These are phyloP conservation scores for Phyllotreta striolata DNA, from an alignment of 2,888 invertebrate species.

Conservation along the genomic window DNA sequence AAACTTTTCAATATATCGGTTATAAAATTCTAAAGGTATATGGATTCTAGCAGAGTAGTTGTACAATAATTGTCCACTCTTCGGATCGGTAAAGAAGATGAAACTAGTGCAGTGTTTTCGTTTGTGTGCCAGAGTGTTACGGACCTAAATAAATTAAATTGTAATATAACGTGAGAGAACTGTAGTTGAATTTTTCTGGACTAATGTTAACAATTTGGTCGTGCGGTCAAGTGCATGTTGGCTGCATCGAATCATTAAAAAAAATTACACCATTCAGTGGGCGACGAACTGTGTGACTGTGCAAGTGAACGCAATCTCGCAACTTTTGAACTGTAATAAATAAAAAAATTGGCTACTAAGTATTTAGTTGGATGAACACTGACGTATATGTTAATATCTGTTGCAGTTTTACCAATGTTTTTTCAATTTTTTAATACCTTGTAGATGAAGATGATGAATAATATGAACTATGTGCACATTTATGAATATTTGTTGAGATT, in stretches of 20 bases:
- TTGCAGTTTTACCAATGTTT: conserved; percentile 54
- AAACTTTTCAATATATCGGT: conserved; percentile 47
- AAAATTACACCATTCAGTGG: conserved; percentile 28
- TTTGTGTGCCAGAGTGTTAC: conserved; percentile 54
- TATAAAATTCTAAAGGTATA: conserved; percentile 56
- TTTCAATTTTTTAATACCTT: conserved; percentile 56
- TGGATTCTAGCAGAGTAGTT: conserved; percentile 59
- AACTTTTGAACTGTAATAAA: conserved; percentile 53
- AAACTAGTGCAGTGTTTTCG: conserved; percentile 58
- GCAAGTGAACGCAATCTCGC: conserved; percentile 39
- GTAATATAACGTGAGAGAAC: conserved; percentile 51
- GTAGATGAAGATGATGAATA: conserved; percentile 44
- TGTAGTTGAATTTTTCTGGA: conserved; percentile 54
- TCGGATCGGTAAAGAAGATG: conserved; percentile 57
- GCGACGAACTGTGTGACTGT: conserved; percentile 35
- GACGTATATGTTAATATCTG: conserved; percentile 54
- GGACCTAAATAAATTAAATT: conserved; percentile 57
- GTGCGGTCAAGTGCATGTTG: conserved; percentile 38
- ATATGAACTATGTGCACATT: conserved; percentile 52
- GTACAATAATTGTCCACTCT: conserved; percentile 58
- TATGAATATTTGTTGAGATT: conserved; percentile 55
- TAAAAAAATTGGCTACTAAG: conserved; percentile 53
- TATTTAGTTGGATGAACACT: conserved; percentile 53
- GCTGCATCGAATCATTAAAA: conserved; percentile 46
- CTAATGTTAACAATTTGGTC: conserved; percentile 44